Conservation (phyloP, 2,113 vertebrate species). For the Ivindomyrus marchei region DNA sequence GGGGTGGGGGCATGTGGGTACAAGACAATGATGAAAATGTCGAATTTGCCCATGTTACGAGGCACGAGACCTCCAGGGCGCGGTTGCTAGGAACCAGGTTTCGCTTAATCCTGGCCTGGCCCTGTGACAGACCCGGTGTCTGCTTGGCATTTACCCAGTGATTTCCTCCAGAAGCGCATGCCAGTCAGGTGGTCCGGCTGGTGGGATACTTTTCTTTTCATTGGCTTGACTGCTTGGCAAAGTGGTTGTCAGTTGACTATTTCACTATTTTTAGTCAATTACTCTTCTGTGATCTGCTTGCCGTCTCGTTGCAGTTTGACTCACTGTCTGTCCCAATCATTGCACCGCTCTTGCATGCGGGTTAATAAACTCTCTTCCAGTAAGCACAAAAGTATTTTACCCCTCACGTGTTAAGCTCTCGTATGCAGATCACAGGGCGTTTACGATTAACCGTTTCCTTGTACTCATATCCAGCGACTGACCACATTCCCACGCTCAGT, state of each 20-base stretch:
- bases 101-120: neutral
- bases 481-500: neutral
- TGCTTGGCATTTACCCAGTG: neutral
- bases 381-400: neutral
- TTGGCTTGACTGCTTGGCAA: neutral
- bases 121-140: neutral
- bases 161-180: neutral
- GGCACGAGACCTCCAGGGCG: neutral
- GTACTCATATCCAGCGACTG: neutral
- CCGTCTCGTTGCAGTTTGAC: neutral
- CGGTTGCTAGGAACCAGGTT: neutral
- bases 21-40: neutral
- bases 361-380: neutral
- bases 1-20: neutral
- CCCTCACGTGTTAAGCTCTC: neutral
- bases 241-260: neutral
- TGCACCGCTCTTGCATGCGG: neutral
- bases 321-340: neutral
- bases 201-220: neutral
- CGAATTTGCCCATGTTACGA: neutral
- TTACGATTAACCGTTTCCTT: neutral
- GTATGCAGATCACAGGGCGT: neutral
- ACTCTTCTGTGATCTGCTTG: neutral
- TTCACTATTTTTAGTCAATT: slow-evolving; percentile 1
- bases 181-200: neutral